Evolutionary conservation across 1,140 invertebrate species (phyloP), one percentile per base, ranked within the genome.

Genomic region (Drosophila dunni): DNA sequence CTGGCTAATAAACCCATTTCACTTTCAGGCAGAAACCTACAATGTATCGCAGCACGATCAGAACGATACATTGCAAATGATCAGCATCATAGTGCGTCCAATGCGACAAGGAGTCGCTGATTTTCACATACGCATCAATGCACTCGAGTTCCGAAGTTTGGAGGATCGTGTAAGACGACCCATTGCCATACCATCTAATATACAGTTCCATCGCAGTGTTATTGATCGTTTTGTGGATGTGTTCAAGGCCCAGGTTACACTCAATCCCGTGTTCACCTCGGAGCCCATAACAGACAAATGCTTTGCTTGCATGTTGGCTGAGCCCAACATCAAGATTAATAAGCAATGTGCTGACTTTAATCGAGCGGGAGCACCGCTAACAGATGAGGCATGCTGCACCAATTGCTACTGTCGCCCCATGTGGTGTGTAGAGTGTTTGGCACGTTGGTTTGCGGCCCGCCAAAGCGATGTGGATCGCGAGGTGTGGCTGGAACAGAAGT

Each of bases 391-490:
- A 5, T 90, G 93, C 33, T 95, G 95, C 81, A 93, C 93, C 58
- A 93, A 93, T 64, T 94, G 94, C 70, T 92, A 93, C 68, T 97
- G 96, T 86, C 94, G 96, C 53, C 97, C 97, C 13, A 96, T 98
- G 95, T 98, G 97, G 97, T 98, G 97, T 93, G 92, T 95, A 7
- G 94, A 96, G 71, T 97, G 97, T 90, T 95, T 97, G 94, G 97
- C 95, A 2, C 96, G 96, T 92, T 98, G 97, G 97, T 97, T 97
- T 93, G 97, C 96, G 36, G 95, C 96, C 50, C 94, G 97, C 46
- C 97, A 98, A 93, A 95, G 96, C 84, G 94, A 96, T 75, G 93
- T 94, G 40, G 92, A 93, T 45, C 95, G 96, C 24, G 95, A 96
- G 79, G 94, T 94, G 0, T 98, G 98, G 98, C 93, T 98, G 42